A percentile compares a stretch with the other conserved stretches of the same genome.
Conservation (phyloP, 2,113 vertebrate genomes). For the Rhinopithecus roxellana region DNA sequence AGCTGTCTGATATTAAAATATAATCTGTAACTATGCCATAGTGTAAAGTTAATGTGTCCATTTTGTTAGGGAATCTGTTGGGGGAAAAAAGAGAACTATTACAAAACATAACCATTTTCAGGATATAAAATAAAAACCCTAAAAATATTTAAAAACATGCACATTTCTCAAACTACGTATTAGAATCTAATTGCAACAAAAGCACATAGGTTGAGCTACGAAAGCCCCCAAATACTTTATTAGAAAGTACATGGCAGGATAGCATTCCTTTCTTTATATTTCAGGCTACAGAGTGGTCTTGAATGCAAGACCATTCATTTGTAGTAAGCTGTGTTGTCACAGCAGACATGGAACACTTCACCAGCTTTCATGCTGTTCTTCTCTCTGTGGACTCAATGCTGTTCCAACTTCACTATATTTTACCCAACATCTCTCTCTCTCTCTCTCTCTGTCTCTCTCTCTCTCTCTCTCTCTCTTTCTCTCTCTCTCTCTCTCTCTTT, state of each 20-base stretch:
- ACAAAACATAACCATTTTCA: not conserved
- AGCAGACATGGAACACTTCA: fast-evolving
- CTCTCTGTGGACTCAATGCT: not conserved
- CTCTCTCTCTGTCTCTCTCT: not conserved
- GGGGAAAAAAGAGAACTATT: not conserved
- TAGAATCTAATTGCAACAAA: not conserved
- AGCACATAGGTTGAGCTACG: not conserved
- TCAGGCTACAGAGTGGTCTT: not conserved
- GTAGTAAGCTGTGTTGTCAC: not conserved
- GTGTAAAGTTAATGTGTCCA: not conserved
- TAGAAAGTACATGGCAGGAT: too few relatives aligned
- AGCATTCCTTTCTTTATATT: not conserved
- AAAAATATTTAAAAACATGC: not conserved
- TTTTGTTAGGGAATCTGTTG: not conserved
- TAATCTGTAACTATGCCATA: not conserved
- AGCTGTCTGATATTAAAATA: slow-evolving; percentile 33
- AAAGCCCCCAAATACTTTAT: not conserved
- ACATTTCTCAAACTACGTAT: not conserved
- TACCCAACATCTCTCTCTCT: not conserved
- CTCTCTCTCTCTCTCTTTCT: too few relatives aligned
- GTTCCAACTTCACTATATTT: not conserved
- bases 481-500: too few relatives aligned
- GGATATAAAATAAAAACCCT: not conserved
- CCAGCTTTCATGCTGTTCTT: not conserved
- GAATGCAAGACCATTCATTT: not conserved